phyloP scores from a whole-genome alignment of 2,888 invertebrate genomes.

The Xestia c-nigrum region DNA sequence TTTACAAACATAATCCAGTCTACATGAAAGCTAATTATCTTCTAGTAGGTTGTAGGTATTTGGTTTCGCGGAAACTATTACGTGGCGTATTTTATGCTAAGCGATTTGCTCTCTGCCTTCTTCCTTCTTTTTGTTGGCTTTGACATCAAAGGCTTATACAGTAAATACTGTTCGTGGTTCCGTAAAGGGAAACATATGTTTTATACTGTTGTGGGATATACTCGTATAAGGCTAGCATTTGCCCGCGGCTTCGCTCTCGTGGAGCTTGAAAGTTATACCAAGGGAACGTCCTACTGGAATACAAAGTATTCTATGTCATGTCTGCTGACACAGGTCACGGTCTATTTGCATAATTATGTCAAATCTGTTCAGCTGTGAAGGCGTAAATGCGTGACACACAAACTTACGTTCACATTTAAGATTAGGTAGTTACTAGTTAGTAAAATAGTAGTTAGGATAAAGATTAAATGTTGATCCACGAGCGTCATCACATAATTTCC shows the following conservation, averaged over 20 bases:
- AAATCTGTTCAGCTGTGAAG: no score
- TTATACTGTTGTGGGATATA: background rate
- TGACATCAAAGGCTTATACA: conserved; percentile 8
- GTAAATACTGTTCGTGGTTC: background rate
- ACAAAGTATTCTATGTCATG: no score
- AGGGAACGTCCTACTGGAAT: no score
- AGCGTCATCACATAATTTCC: background rate
- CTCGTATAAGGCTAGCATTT: background rate
- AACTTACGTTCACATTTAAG: no score
- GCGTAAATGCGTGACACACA: no score
- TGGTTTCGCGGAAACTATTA: background rate
- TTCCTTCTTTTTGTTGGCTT: background rate
- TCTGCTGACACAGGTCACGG: no score
- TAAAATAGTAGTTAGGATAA: background rate
- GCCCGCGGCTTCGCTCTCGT: background rate
- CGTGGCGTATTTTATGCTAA: background rate
- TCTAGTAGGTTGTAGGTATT: background rate
- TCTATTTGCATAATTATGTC: no score
- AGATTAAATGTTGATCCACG: background rate
- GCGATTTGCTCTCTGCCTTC: conserved; percentile 4
- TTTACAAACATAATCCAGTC: background rate
- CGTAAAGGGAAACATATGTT: background rate
- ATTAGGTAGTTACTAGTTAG: no score
- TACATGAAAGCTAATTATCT: conserved; percentile 16
- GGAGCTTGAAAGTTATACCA: no score